Evolutionary conservation across 2,888 invertebrate species (phyloP).

Genomic region (Thera britannica): DNA sequence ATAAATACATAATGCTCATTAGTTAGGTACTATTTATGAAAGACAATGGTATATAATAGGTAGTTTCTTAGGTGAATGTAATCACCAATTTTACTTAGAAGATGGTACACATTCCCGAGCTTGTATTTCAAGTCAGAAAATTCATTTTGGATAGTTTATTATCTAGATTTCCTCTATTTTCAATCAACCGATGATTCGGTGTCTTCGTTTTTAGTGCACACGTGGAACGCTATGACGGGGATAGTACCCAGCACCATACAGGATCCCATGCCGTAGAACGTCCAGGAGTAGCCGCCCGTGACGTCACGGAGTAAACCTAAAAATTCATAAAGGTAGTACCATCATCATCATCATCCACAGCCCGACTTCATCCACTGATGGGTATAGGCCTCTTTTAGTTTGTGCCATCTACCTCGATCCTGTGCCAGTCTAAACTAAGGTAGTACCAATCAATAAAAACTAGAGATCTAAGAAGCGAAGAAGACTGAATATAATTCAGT

Average conservation of each 20-base stretch:
- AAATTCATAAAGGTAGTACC: constrained; percentile 33
- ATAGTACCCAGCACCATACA: constrained; percentile 89
- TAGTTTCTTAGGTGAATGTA: background rate
- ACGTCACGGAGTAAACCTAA: constrained; percentile 87
- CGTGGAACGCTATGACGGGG: constrained; percentile 84
- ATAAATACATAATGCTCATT: no score
- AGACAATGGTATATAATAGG: no score
- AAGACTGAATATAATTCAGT: no score
- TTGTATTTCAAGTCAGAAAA: constrained; percentile 1
- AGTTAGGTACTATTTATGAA: no score
- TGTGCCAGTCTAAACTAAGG: no score
- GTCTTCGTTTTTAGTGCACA: constrained; percentile 73
- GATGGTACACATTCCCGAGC: constrained; percentile 1
- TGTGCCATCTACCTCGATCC: no score
- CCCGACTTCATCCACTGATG: no score
- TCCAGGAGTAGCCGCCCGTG: constrained; percentile 89
- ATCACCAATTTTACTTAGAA: background rate
- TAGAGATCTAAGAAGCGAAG: no score
- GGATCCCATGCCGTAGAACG: constrained; percentile 91
- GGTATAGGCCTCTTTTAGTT: no score
- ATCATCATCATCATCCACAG: background rate
- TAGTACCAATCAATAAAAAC: no score
- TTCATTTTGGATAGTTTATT: constrained; percentile 8
- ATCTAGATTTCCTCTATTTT: constrained; percentile 6
- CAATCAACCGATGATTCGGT: constrained; percentile 67